Evolutionary conservation across 1,140 invertebrate species (phyloP).

Genomic region (Teleogryllus occipitalis): DNA sequence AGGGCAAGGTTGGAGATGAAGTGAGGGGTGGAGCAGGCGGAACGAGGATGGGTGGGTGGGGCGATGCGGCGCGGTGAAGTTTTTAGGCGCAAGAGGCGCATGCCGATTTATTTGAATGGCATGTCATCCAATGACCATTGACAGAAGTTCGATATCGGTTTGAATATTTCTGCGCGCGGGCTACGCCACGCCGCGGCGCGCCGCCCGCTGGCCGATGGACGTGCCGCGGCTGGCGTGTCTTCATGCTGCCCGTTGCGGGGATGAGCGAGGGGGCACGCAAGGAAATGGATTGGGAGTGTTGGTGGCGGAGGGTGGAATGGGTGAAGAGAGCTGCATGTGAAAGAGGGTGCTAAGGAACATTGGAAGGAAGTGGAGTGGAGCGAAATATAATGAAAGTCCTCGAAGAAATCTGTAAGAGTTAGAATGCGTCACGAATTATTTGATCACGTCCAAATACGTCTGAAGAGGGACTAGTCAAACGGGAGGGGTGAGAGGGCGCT

Average conservation of each 20-base stretch:
- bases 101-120: neutral
- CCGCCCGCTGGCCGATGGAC: neutral
- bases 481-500: too few relatives aligned
- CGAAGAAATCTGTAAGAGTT: too few relatives aligned
- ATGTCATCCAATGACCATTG: conserved; percentile 1
- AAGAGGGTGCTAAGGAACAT: too few relatives aligned
- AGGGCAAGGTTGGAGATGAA: too few relatives aligned
- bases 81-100: neutral
- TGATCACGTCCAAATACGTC: too few relatives aligned
- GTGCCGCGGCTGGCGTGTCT: neutral
- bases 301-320: neutral
- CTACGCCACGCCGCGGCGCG: neutral
- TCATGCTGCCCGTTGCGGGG: neutral
- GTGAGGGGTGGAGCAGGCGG: too few relatives aligned
- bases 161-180: neutral
- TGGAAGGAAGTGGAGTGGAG: too few relatives aligned
- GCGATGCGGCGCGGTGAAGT: neutral
- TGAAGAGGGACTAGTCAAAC: too few relatives aligned
- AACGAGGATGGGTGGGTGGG: too few relatives aligned
- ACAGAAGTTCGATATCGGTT: neutral
- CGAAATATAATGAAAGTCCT: too few relatives aligned
- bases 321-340: neutral
- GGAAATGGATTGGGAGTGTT: neutral
- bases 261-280: neutral
- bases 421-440: too few relatives aligned